Percentiles rank a stretch among this genome's conserved stretches.
Evolutionary conservation across 2,797 vertebrate species (phyloP).

Genomic region (Mormyrops attenuatus): DNA sequence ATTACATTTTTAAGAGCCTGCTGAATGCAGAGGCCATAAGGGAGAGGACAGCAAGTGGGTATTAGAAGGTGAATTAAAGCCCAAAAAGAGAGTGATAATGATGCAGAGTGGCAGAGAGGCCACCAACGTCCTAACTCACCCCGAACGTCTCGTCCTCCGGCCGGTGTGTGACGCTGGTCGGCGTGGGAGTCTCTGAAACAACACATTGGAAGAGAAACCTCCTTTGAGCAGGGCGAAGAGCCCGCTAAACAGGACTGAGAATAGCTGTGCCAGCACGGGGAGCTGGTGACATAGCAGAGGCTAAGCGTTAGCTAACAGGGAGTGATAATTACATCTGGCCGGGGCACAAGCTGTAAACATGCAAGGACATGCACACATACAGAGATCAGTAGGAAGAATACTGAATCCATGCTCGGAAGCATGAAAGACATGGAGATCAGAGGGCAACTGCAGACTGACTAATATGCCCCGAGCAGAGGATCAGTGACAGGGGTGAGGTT

Average conservation of each 20-base stretch:
- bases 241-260: background rate
- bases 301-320: background rate
- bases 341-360: background rate
- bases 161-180: conserved; percentile 76
- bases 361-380: background rate
- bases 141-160: conserved; percentile 83
- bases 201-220: conserved; percentile 6
- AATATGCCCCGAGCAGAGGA: background rate
- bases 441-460: background rate
- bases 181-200: conserved; percentile 61
- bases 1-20: conserved; percentile 42
- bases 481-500: background rate
- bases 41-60: conserved; percentile 21
- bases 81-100: background rate
- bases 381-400: background rate
- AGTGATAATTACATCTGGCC: background rate
- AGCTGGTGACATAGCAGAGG: background rate
- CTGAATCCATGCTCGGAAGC: background rate
- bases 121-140: conserved; percentile 60
- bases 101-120: background rate
- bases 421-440: background rate
- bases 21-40: conserved; percentile 32
- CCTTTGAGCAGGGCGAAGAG: background rate
- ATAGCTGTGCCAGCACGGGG: background rate
- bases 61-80: background rate